These are phyloP conservation scores for Tadarida brasiliensis DNA, from an alignment of 2,797 vertebrate genomes.

Conservation along the genomic window DNA sequence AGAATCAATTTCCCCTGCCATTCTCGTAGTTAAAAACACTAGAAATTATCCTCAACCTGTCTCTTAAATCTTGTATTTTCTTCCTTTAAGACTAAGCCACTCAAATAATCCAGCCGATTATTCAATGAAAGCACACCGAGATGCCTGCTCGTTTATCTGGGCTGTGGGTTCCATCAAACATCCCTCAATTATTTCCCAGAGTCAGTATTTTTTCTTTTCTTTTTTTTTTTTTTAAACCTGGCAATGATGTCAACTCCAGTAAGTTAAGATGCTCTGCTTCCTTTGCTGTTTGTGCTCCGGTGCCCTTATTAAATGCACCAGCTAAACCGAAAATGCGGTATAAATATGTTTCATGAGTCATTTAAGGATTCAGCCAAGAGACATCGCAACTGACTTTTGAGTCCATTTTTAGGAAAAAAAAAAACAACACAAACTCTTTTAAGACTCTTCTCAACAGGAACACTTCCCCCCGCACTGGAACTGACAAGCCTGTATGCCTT, in stretches of 20 bases:
- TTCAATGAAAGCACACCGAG: not conserved
- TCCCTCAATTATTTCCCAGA: constrained; percentile 63
- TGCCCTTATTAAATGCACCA: constrained; percentile 80
- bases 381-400: constrained; percentile 86
- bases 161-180: not conserved
- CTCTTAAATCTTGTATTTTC: constrained; percentile 71
- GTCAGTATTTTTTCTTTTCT: not conserved
- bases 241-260: constrained; percentile 71
- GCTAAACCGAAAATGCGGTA: constrained; percentile 83
- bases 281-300: constrained; percentile 76
- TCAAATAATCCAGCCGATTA: not conserved
- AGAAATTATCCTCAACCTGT: constrained; percentile 48
- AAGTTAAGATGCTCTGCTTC: constrained; percentile 66
- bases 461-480: constrained; percentile 76
- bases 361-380: constrained; percentile 85
- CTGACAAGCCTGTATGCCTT: constrained; percentile 87
- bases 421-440: constrained; percentile 80
- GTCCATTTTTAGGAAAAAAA: constrained; percentile 86
- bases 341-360: constrained; percentile 88
- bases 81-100: constrained; percentile 37
- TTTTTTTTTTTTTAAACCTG: constrained; percentile 15
- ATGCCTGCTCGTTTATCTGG: not conserved
- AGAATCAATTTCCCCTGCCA: constrained; percentile 78
- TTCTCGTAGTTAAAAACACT: constrained; percentile 66
- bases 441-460: constrained; percentile 80